Conservation (phyloP, 2,888 invertebrate genomes). For the Mactromeris polynyma region DNA sequence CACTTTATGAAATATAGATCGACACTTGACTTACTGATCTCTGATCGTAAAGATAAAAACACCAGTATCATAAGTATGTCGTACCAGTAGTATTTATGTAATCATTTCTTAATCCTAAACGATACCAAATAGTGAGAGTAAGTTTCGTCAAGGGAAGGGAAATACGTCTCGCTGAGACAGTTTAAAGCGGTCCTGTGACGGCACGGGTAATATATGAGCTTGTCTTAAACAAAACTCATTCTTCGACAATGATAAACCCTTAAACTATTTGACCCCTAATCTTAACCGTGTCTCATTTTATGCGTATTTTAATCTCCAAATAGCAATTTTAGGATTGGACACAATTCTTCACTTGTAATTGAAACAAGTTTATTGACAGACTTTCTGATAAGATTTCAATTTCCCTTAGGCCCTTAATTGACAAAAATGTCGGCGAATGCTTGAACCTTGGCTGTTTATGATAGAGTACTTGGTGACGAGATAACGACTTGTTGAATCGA, state of each 20-base stretch:
- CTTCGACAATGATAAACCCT: conserved; percentile 17
- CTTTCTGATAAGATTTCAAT: conserved; percentile 52
- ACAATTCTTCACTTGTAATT: conserved; percentile 40
- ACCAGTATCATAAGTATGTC: too few species aligned
- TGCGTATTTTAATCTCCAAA: conserved; percentile 50
- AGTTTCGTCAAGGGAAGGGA: background rate
- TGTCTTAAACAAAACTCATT: background rate
- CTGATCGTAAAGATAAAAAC: too few species aligned
- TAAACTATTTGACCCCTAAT: conserved; percentile 28
- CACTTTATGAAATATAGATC: too few species aligned
- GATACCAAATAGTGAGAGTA: background rate
- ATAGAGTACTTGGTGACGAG: conserved; percentile 34
- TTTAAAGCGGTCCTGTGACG: background rate
- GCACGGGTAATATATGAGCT: conserved; percentile 24
- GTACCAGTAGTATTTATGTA: too few species aligned
- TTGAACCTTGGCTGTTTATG: conserved; percentile 15
- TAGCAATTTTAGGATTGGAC: conserved; percentile 38
- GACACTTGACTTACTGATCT: too few species aligned
- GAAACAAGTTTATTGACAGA: conserved; percentile 48
- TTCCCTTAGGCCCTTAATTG: conserved; percentile 47
- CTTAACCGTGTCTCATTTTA: conserved; percentile 45
- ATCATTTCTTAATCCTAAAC: background rate
- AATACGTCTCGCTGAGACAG: background rate
- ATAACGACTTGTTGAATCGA: conserved; percentile 22
- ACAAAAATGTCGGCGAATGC: conserved; percentile 44